These are phyloP conservation scores for Drosophila affinis DNA, from an alignment of 2,888 invertebrate genomes.

Conservation along the genomic window DNA sequence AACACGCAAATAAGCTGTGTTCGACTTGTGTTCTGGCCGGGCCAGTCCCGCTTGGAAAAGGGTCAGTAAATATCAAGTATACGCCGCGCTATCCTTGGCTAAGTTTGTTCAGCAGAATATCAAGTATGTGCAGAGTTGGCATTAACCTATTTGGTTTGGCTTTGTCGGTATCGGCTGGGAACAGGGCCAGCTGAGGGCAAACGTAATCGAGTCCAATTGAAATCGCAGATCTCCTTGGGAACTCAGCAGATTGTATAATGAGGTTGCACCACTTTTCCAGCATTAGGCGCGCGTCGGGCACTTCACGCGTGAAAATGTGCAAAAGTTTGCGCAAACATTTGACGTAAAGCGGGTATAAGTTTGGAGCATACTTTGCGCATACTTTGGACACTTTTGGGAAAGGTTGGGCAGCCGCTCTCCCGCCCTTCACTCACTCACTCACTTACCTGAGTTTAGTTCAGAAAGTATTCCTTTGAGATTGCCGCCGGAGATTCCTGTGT, in stretches of 20 bases:
- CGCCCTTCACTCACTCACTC: constrained; percentile 2
- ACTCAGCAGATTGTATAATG: constrained; percentile 27
- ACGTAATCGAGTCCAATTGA: neutral
- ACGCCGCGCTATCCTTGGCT: constrained; percentile 32
- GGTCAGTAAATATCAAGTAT: constrained; percentile 55
- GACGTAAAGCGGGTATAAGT: constrained; percentile 53
- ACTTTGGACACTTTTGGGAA: constrained; percentile 45
- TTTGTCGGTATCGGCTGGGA: constrained; percentile 3
- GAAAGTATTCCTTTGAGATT: constrained; percentile 71
- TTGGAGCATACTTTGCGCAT: constrained; percentile 55
- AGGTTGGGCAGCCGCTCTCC: neutral
- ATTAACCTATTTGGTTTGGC: constrained; percentile 11
- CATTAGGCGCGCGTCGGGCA: constrained; percentile 21
- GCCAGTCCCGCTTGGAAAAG: constrained; percentile 1
- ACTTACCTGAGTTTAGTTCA: constrained; percentile 62
- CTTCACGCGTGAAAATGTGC: constrained; percentile 61
- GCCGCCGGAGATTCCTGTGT: constrained; percentile 43
- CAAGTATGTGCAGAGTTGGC: constrained; percentile 29
- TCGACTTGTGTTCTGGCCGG: constrained; percentile 29
- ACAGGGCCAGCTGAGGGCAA: constrained; percentile 8
- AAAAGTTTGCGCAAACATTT: constrained; percentile 68
- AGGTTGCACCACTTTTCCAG: constrained; percentile 24
- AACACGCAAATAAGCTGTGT: constrained; percentile 75
- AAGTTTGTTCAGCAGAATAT: constrained; percentile 11
- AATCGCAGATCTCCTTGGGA: neutral